Conservation (phyloP, 2,113 vertebrate genomes). For the Delphinus delphis region DNA sequence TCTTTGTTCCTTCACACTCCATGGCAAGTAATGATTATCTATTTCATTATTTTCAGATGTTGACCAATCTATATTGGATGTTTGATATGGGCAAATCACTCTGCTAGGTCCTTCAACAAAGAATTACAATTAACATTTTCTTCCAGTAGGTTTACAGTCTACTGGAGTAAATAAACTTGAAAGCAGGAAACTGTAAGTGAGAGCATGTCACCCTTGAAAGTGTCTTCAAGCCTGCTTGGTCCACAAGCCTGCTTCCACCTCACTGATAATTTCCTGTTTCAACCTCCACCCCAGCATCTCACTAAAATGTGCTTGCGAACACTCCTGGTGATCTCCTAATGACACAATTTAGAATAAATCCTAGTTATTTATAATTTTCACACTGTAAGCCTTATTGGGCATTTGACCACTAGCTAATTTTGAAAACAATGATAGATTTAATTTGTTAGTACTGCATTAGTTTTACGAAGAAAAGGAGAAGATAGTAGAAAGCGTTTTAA, state of each 20-base stretch:
- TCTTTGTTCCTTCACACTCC: not conserved
- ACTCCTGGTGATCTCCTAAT: not conserved
- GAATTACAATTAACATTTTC: not conserved
- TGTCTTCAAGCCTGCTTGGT: not conserved
- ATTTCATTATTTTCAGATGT: too few relatives aligned
- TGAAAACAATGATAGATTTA: not conserved
- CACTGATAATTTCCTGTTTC: not conserved
- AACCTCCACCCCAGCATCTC: not conserved
- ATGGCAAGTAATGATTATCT: not conserved
- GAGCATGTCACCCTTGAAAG: not conserved
- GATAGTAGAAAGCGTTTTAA: not conserved
- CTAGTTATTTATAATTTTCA: not conserved
- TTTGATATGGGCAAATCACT: not conserved
- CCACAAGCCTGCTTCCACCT: fast-evolving
- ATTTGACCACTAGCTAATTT: not conserved
- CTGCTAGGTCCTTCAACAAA: not conserved
- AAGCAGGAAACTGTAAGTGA: not conserved
- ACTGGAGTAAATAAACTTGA: not conserved
- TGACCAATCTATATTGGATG: too few relatives aligned
- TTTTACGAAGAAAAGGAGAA: not conserved
- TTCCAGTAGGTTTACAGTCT: not conserved
- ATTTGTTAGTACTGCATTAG: too few relatives aligned
- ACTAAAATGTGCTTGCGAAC: not conserved
- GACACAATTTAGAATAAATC: too few relatives aligned
- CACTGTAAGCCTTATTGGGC: too few relatives aligned